Percentiles rank a stretch among this genome's conserved stretches.
phyloP scores from a whole-genome alignment of 2,113 vertebrate species.

The Corvus cornix region DNA sequence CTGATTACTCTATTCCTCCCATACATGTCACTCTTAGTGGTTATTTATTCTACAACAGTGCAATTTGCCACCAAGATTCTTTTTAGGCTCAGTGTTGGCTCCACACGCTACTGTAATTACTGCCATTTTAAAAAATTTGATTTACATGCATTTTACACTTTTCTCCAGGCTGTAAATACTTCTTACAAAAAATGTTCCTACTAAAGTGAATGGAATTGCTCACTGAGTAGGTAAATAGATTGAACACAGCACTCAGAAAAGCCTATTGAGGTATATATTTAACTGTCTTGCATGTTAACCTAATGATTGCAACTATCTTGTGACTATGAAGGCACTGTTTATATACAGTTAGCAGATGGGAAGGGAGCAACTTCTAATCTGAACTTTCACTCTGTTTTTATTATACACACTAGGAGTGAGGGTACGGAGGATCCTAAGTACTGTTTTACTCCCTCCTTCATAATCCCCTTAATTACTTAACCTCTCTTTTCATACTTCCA shows the following conservation, averaged over 20 bases:
- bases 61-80: background rate
- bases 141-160: background rate
- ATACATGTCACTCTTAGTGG: background rate
- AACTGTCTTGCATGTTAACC: background rate
- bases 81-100: background rate
- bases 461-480: background rate
- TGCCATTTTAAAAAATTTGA: rapidly evolving
- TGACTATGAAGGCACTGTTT: background rate
- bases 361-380: background rate
- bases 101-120: background rate
- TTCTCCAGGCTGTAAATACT: background rate
- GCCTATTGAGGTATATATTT: background rate
- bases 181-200: background rate
- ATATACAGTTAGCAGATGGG: background rate
- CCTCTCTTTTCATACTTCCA: background rate
- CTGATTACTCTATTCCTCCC: background rate
- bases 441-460: background rate
- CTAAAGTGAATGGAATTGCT: background rate
- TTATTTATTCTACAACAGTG: background rate
- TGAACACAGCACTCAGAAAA: background rate
- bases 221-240: background rate
- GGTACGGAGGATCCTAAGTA: background rate
- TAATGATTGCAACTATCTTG: background rate
- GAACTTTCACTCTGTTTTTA: background rate
- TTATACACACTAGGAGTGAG: background rate